These are phyloP conservation scores for Cuculus canorus DNA, from an alignment of 2,797 vertebrate genomes.

Conservation along the genomic window DNA sequence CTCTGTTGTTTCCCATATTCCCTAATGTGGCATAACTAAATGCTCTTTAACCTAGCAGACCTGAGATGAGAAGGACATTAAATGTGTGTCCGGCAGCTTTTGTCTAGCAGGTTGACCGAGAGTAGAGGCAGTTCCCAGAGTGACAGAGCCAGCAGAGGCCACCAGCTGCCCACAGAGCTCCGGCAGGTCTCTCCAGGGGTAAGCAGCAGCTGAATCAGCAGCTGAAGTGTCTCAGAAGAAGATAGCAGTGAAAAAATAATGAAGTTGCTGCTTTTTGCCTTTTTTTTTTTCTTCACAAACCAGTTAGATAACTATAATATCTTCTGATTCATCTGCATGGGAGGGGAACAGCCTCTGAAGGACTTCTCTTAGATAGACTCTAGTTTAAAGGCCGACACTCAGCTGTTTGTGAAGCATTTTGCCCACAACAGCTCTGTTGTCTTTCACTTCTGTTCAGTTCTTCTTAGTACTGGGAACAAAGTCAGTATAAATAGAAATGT, in stretches of 20 bases:
- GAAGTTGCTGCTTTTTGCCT: too few relatives aligned
- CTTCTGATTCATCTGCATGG: not conserved
- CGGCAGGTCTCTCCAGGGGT: accelerated
- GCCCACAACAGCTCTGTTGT: not conserved
- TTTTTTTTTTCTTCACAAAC: not conserved
- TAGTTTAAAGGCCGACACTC: not conserved
- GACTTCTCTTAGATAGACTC: not conserved
- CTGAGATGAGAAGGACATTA: not conserved
- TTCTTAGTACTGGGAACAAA: not conserved
- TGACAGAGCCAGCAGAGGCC: not conserved
- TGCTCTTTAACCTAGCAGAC: not conserved
- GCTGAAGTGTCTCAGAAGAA: not conserved
- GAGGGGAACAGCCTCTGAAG: not conserved
- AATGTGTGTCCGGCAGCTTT: accelerated
- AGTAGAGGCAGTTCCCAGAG: accelerated
- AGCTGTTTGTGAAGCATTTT: not conserved
- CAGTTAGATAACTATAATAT: not conserved
- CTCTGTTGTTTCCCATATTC: not conserved
- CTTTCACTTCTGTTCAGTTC: not conserved
- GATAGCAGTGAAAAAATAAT: too few relatives aligned
- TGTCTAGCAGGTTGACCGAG: accelerated
- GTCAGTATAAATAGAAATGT: not conserved
- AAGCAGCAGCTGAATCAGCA: not conserved
- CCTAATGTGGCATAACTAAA: not conserved
- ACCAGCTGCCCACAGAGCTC: not conserved